Conservation (phyloP, 2,113 vertebrate genomes). For the Malurus alboscapulatus region DNA sequence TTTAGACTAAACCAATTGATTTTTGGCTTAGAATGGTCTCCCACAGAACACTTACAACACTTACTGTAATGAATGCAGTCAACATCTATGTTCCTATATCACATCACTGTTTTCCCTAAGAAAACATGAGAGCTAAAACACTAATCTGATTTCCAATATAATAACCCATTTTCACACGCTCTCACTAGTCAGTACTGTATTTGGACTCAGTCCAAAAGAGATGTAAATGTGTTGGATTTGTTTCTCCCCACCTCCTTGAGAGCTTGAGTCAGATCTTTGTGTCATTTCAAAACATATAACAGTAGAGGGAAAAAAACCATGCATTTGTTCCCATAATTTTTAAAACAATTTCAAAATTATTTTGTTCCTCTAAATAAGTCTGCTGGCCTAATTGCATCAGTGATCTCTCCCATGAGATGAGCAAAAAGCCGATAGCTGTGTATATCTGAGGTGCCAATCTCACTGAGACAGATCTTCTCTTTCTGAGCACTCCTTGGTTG, state of each 20-base stretch:
- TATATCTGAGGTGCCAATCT: neutral
- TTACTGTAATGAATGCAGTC: neutral
- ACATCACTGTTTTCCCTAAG: neutral
- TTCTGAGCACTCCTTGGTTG: neutral
- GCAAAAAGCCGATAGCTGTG: neutral
- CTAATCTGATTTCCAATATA: slow-evolving; percentile 1
- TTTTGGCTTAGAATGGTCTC: neutral
- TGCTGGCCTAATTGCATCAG: neutral
- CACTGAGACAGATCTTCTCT: neutral
- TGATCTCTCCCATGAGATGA: neutral
- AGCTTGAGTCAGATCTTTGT: neutral
- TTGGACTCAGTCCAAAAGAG: neutral
- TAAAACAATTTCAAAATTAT: neutral
- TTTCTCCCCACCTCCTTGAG: neutral
- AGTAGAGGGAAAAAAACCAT: neutral
- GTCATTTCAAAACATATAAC: neutral
- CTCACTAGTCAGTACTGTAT: neutral
- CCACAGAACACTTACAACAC: neutral
- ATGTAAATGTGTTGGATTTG: neutral
- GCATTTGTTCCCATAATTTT: neutral
- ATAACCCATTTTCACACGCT: neutral
- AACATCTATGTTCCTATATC: neutral
- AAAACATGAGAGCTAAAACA: neutral
- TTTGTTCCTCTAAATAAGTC: neutral
- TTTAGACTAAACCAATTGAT: slow-evolving; percentile 13